Base-by-base conservation (phyloP, 1,140 invertebrate genomes). In the Gryon sp. region DNA sequence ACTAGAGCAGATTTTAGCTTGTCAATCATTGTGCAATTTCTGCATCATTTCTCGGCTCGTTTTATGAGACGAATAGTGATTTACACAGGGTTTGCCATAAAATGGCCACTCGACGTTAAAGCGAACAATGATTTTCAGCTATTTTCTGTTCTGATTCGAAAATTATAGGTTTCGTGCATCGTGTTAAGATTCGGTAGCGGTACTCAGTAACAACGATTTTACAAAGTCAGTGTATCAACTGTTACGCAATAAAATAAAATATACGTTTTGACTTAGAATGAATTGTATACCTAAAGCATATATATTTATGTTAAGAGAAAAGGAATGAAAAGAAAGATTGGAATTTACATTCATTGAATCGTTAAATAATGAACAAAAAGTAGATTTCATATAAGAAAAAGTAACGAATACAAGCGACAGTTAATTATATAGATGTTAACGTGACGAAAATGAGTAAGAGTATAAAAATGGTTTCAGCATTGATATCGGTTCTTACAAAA, bases 401-500 rank as follows among this genome's bases (percentile, higher is more conserved):
- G n/a, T n/a, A n/a, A n/a, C n/a, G n/a, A n/a, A n/a, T n/a, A n/a
- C n/a, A n/a, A n/a, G n/a, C n/a, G n/a, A n/a, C n/a, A n/a, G n/a
- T n/a, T n/a, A n/a, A n/a, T n/a, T n/a, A n/a, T n/a, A n/a, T n/a
- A n/a, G n/a, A n/a, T n/a, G n/a, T n/a, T n/a, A n/a, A n/a, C n/a
- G n/a, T n/a, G n/a, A n/a, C n/a, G n/a, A n/a, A 40, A 40, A 40
- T 40, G 1, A 36, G 32, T 9, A 14, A 9, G 22, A 41, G 43
- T 41, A 41, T 12, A 24, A 22, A 36, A 55, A 20, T 24, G 1
- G 57, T 62, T 12, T 14, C 20, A 15, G 28, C 48, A 38, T 2
- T 32, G 26, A 46, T 57, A n/a, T n/a, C n/a, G 59, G 30, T 34
- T 53, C 55, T 63, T 57, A 73, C 28, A 57, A 76, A 69, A 66